These are phyloP conservation scores for Xenus cinereus DNA, from an alignment of 2,113 vertebrate species.

Conservation along the genomic window DNA sequence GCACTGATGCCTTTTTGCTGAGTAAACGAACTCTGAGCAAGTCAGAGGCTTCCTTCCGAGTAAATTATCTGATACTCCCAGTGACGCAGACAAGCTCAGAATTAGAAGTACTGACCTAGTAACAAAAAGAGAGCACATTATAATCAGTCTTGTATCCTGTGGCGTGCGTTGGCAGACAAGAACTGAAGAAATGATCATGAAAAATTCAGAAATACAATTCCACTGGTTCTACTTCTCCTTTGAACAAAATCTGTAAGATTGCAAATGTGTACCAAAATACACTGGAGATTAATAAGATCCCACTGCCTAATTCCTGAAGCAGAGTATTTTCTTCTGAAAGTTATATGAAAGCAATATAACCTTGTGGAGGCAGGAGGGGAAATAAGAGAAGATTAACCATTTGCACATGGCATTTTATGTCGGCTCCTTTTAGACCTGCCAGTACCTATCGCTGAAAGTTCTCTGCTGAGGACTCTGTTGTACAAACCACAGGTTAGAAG, in stretches of 20 bases:
- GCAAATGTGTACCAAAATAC: background rate
- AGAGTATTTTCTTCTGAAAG: background rate
- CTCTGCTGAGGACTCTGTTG: background rate
- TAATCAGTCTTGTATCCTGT: background rate
- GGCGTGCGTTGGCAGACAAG: background rate
- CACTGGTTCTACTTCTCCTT: background rate
- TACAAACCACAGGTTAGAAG: background rate
- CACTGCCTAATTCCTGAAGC: background rate
- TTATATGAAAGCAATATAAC: background rate
- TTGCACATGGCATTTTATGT: background rate
- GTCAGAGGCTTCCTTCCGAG: background rate
- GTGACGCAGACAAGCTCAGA: slow-evolving; percentile 6
- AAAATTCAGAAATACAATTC: background rate
- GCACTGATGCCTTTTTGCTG: slow-evolving; percentile 10
- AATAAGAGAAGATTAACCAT: background rate
- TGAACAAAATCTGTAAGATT: background rate
- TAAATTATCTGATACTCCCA: slow-evolving; percentile 3
- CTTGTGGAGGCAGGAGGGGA: background rate
- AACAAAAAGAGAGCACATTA: slow-evolving; percentile 2
- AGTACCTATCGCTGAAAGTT: background rate
- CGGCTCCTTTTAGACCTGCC: background rate
- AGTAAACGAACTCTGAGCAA: background rate
- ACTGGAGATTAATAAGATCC: background rate
- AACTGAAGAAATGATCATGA: background rate
- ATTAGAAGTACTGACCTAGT: slow-evolving; percentile 49